A percentile compares a stretch with the other conserved stretches of the same genome.
These are phyloP conservation scores for Pagetopsis macropterus DNA, from an alignment of 2,797 vertebrate species.

Conservation along the genomic window DNA sequence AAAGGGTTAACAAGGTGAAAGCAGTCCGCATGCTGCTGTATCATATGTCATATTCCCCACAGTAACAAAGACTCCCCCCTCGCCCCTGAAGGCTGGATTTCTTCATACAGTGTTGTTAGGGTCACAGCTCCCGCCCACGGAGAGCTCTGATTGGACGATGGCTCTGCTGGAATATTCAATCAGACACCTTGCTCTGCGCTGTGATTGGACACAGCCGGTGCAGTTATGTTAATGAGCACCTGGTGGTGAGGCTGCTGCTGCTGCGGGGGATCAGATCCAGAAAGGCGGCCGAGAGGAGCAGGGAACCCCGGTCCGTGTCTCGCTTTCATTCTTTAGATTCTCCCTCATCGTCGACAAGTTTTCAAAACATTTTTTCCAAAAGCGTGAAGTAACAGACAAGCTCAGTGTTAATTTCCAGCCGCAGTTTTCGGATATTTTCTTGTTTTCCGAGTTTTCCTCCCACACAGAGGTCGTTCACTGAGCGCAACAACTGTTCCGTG, in stretches of 20 bases:
- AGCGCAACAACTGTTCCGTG: conserved; percentile 36
- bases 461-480: conserved; percentile 43
- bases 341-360: conserved; percentile 12
- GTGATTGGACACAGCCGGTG: conserved; percentile 82
- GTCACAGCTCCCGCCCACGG: conserved; percentile 61
- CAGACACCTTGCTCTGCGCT: conserved; percentile 71
- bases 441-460: conserved; percentile 54
- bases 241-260: conserved; percentile 74
- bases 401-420: not conserved
- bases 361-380: not conserved
- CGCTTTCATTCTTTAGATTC: not conserved
- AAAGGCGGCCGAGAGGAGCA: conserved; percentile 1
- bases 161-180: conserved; percentile 70
- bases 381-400: conserved; percentile 2
- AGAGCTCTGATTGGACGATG: conserved; percentile 72
- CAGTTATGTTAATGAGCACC: conserved; percentile 89
- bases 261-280: conserved; percentile 23
- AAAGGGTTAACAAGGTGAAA: conserved; percentile 66
- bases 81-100: conserved; percentile 46
- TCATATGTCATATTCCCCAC: conserved; percentile 59
- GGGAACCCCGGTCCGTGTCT: not conserved
- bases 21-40: conserved; percentile 47
- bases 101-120: conserved; percentile 49
- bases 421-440: conserved; percentile 21
- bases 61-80: conserved; percentile 56